Base-by-base conservation (phyloP, 2,113 vertebrate genomes). In the Cricetomys ansorgei region DNA sequence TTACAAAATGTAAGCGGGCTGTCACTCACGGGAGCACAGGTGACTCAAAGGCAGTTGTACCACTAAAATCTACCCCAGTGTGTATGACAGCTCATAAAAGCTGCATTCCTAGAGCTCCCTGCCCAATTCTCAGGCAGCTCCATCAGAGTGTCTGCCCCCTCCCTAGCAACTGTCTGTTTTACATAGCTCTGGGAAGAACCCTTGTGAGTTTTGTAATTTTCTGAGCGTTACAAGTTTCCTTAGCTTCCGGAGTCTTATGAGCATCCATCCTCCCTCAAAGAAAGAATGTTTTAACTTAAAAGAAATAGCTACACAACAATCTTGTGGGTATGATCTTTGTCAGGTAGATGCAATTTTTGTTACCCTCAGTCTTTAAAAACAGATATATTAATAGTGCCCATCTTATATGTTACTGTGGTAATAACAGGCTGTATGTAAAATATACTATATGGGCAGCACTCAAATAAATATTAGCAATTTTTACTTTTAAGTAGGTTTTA, bases 291-390 rank as follows among this genome's bases (percentile, higher is more conserved):
- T 53, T 40, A 17, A 29, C 9, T 29, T 27, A 40, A 7, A 88
- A n/a, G 31, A 69, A n/a, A 87, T 67, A 69, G 21, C 10, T 37
- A 87, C 29, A 86, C 19, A n/a, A 81, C 25, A 10, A 17, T 67
- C n/a, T 81, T 43, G 7, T 55, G 34, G 43, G 0, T 19, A 45
- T 50, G 12, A 7, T 50, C 13, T 84, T 89, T 37, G 8, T 13
- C 19, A 89, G 16, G 23, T 19, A 59, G 31, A 81, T 55, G 88
- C 92, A 85, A 95, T 50, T 77, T 4, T 31, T 43, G 12, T 86
- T 57, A 64, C 23, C 64, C 21, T 95, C 17, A 31, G 67, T 29
- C 65, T 64, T 92, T 83, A 81, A 92, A 92, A 92, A 89, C 94
- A 55, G 8, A 40, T 21, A 23, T 69, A 45, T 15, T 64, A 95